These are phyloP conservation scores for Pasiphila rectangulata DNA, from an alignment of 2,888 invertebrate species.

Conservation along the genomic window DNA sequence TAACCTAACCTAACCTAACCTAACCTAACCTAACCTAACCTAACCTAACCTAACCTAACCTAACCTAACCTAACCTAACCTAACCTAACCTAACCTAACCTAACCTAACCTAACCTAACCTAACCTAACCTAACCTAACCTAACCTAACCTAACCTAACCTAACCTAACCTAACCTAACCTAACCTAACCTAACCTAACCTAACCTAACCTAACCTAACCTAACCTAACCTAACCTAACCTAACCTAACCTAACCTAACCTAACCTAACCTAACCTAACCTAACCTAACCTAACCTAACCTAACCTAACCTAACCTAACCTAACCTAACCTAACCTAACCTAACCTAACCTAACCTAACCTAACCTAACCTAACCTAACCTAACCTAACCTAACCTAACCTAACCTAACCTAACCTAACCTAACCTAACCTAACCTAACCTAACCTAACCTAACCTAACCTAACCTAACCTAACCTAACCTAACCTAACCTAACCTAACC, in stretches of 20 bases:
- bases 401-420: no score
- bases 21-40: slow-evolving; percentile 27
- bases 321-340: slow-evolving; percentile 5
- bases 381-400: no score
- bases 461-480: no score
- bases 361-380: no score
- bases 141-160: slow-evolving; percentile 21
- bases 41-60: slow-evolving; percentile 27
- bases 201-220: slow-evolving; percentile 21
- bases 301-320: slow-evolving; percentile 2
- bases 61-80: slow-evolving; percentile 27
- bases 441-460: no score
- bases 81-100: slow-evolving; percentile 28
- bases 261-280: slow-evolving; percentile 16
- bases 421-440: no score
- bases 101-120: slow-evolving; percentile 20
- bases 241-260: slow-evolving; percentile 10
- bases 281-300: slow-evolving; percentile 6
- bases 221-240: slow-evolving; percentile 20
- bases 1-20: slow-evolving; percentile 25
- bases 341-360: no score
- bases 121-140: slow-evolving; percentile 21
- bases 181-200: slow-evolving; percentile 18
- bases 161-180: slow-evolving; percentile 19
- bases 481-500: no score